These are phyloP conservation scores for Parotia lawesii DNA, from an alignment of 2,113 vertebrate species.

Conservation along the genomic window DNA sequence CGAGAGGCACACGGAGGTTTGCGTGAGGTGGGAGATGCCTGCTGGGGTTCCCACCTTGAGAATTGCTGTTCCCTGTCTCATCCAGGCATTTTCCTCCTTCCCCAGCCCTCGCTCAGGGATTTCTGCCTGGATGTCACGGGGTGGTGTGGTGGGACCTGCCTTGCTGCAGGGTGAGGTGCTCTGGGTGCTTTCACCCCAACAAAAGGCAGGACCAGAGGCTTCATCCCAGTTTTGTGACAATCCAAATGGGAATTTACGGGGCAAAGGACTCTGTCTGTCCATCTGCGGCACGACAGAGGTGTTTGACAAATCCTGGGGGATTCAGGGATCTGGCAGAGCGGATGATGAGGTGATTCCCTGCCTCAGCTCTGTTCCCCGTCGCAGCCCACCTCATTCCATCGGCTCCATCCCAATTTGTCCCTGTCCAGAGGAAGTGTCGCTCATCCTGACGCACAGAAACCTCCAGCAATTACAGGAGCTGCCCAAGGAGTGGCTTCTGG, in stretches of 20 bases:
- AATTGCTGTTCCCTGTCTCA: background rate
- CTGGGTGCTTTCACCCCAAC: background rate
- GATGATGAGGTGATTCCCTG: too few species aligned
- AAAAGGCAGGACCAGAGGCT: background rate
- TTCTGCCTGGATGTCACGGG: background rate
- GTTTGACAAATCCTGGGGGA: background rate
- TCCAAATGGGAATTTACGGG: background rate
- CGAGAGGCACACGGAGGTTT: fast-evolving
- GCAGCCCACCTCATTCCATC: background rate
- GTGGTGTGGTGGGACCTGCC: background rate
- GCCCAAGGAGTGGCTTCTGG: background rate
- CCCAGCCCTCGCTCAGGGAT: fast-evolving
- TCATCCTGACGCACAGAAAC: background rate
- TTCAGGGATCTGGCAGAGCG: background rate
- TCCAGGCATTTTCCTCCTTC: background rate
- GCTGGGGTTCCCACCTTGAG: background rate
- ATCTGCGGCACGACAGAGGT: fast-evolving
- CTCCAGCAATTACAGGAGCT: background rate
- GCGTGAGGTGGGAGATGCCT: background rate
- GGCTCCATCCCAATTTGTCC: fast-evolving
- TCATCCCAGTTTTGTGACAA: fast-evolving
- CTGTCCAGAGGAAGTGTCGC: background rate
- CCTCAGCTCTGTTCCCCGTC: background rate
- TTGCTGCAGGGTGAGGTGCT: fast-evolving
- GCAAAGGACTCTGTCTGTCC: background rate